These are phyloP conservation scores for Rosalia funebris DNA, from an alignment of 2,888 invertebrate species.

Conservation along the genomic window DNA sequence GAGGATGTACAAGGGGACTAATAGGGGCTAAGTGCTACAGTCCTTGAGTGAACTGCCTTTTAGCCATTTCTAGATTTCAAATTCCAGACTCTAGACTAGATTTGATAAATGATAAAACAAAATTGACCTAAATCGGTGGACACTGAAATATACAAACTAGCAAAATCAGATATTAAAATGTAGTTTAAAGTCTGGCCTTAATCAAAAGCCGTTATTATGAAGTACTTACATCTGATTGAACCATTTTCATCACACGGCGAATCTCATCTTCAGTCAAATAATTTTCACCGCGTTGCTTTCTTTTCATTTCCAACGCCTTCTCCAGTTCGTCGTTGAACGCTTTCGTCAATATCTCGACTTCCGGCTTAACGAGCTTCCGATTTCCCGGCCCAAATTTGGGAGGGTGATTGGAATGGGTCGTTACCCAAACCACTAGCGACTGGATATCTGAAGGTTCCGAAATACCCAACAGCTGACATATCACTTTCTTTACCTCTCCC, in stretches of 20 bases:
- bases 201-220: too few species aligned
- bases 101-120: too few species aligned
- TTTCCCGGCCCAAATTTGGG: constrained; percentile 14
- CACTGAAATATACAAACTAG: too few species aligned
- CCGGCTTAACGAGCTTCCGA: not conserved
- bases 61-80: too few species aligned
- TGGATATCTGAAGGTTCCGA: constrained; percentile 36
- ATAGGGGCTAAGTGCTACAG: too few species aligned
- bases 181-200: too few species aligned
- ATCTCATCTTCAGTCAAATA: constrained; percentile 6
- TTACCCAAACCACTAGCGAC: constrained; percentile 37
- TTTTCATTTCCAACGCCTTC: not conserved
- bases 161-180: too few species aligned
- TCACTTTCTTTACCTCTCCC: constrained; percentile 35
- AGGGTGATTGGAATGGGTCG: constrained; percentile 36
- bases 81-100: too few species aligned
- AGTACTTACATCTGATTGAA: not conserved
- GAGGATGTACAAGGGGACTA: too few species aligned
- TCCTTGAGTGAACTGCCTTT: too few species aligned
- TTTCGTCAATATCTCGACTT: not conserved
- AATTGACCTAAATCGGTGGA: too few species aligned
- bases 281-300: not conserved
- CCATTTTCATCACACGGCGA: not conserved
- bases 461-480: constrained; percentile 39
- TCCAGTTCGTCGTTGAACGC: not conserved